A percentile compares a stretch with the other conserved stretches of the same genome.
Conservation (phyloP, 2,113 vertebrate genomes). For the Crotalus viridis region DNA sequence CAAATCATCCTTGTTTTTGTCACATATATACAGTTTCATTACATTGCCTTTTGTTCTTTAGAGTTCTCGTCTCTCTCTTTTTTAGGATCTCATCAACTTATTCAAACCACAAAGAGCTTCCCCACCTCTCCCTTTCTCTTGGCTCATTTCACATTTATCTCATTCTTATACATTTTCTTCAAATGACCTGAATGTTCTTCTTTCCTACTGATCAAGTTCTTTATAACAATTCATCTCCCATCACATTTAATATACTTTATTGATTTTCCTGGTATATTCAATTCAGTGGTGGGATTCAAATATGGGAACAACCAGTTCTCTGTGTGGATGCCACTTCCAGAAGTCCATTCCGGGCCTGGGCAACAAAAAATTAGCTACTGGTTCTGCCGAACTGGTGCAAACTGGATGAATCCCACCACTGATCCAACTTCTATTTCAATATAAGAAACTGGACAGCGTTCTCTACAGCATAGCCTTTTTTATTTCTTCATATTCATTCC, state of each 20-base stretch:
- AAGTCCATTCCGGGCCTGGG: too few relatives aligned
- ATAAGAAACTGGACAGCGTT: not conserved
- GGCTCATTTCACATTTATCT: not conserved
- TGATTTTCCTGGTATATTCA: not conserved
- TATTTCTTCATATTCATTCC: not conserved
- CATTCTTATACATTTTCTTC: not conserved
- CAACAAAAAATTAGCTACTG: too few relatives aligned
- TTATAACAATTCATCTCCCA: not conserved
- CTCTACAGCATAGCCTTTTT: not conserved
- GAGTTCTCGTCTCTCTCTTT: not conserved
- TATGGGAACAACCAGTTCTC: too few relatives aligned
- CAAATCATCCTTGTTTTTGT: not conserved
- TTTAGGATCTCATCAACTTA: not conserved
- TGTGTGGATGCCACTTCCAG: too few relatives aligned
- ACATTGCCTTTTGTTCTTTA: not conserved
- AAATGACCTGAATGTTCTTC: not conserved
- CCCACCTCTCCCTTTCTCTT: not conserved
- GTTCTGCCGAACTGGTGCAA: too few relatives aligned
- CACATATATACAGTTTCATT: not conserved
- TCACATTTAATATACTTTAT: not conserved
- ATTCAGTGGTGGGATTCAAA: not conserved
- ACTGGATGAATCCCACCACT: too few relatives aligned
- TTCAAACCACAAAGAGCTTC: not conserved
- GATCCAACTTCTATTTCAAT: not conserved
- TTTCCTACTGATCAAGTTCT: not conserved